Base-by-base conservation (phyloP, 1,140 invertebrate species). In the Calosoma granatense region DNA sequence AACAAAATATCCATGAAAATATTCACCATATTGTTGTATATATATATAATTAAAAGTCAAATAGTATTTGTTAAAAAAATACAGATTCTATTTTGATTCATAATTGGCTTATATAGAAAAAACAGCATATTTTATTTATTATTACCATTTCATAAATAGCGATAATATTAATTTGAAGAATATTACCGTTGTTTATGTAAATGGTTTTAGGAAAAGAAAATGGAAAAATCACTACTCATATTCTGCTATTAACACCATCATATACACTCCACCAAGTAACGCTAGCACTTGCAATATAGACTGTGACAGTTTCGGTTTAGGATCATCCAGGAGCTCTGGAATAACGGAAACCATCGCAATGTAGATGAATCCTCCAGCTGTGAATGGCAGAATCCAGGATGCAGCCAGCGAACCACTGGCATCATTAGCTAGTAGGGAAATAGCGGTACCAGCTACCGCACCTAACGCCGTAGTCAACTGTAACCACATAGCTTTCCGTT, bases 291-390 rank as follows among this genome's bases (percentile, higher is more conserved):
- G 92, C 72, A 87, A 86, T 1, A 94, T 72, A 53, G 88, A 91
- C 70, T 95, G 92, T 73, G 81, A 81, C 59, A 94, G 80, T 67
- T 85, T 90, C 39, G 73, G 76, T 55, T 71, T 69, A 17, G 88
- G 87, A 64, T 92, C 87, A 67, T 85, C 82, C 56, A 97, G 76
- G 20, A 97, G 77, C 73, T 97, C 93, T 52, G 95, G 94, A 72
- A 98, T 96, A 1, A 97, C 90, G 54, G 92, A 94, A 0, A 98
- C 95, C 21, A 94, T 94, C 14, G 94, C 94, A 65, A 98, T 97
- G 71, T 98, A 98, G 72, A 98, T 97, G 71, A 98, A 98, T 17
- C 95, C 95, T 56, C 94, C 95, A 57, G 95, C 95, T 36, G 95
- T 98, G 67, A 98, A 97, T 23, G 95, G 94, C 51, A 98, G 76